Conservation (phyloP, 2,113 vertebrate genomes). For the Corapipo altera region DNA sequence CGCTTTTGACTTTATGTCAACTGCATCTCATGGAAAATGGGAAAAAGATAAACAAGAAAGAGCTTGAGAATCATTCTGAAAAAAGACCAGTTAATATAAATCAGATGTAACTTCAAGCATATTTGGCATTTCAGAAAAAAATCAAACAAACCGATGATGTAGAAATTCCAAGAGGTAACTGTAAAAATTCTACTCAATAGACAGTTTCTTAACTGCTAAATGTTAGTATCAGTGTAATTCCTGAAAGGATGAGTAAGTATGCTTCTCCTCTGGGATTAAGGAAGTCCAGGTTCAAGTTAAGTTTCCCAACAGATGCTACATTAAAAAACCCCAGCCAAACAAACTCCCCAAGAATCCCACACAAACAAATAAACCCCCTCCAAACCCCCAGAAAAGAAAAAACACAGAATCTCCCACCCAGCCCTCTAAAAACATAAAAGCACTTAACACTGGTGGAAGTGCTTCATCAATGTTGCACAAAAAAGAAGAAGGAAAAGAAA, state of each 20-base stretch:
- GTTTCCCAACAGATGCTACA: not conserved
- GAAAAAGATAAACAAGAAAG: not conserved
- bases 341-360: not conserved
- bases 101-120: not conserved
- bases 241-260: not conserved
- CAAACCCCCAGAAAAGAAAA: not conserved
- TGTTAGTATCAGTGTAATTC: not conserved
- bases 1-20: not conserved
- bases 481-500: not conserved
- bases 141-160: not conserved
- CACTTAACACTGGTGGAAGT: not conserved
- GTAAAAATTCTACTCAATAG: not conserved
- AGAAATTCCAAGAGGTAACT: not conserved
- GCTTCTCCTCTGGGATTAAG: not conserved
- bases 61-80: not conserved
- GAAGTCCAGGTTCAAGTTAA: not conserved
- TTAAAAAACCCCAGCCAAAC: not conserved
- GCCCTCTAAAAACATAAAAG: not conserved
- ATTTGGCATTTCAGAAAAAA: not conserved
- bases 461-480: not conserved
- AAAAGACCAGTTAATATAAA: not conserved
- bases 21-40: not conserved
- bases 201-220: not conserved
- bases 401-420: not conserved
- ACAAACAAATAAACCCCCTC: not conserved